Percentiles rank a stretch among this genome's conserved stretches.
These are phyloP conservation scores for Punctoribates punctum DNA, from an alignment of 2,888 invertebrate species.

Conservation along the genomic window DNA sequence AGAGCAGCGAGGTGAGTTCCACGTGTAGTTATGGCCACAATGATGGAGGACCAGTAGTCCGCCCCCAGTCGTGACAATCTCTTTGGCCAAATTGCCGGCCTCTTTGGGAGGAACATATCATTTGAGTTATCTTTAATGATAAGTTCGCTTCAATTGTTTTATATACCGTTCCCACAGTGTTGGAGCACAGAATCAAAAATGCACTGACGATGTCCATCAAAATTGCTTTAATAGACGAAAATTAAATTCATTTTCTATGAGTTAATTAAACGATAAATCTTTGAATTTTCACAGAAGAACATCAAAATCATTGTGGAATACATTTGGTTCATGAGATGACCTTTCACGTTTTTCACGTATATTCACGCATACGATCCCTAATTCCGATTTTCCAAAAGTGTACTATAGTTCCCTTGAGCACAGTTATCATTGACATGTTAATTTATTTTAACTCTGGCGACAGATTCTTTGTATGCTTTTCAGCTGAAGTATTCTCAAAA, in stretches of 20 bases:
- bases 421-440: no score
- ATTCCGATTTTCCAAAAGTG: no score
- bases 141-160: background rate
- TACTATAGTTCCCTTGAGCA: no score
- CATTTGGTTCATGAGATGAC: no score
- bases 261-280: background rate
- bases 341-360: no score
- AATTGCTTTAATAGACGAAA: background rate
- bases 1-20: background rate
- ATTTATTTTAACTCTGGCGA: no score
- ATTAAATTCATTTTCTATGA: background rate
- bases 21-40: slow-evolving; percentile 19
- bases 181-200: background rate
- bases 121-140: background rate
- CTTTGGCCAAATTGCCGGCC: slow-evolving; percentile 19
- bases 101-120: background rate
- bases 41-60: background rate
- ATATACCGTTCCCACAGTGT: background rate
- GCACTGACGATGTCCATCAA: slow-evolving; percentile 13
- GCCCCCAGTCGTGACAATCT: slow-evolving; percentile 26
- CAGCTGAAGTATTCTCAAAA: no score
- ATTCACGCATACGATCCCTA: no score
- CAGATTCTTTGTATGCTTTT: no score
- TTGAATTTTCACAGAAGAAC: background rate
- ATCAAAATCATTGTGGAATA: no score